Evolutionary conservation across 2,888 invertebrate genomes (phyloP).

Genomic region (Notodonta ziczac): DNA sequence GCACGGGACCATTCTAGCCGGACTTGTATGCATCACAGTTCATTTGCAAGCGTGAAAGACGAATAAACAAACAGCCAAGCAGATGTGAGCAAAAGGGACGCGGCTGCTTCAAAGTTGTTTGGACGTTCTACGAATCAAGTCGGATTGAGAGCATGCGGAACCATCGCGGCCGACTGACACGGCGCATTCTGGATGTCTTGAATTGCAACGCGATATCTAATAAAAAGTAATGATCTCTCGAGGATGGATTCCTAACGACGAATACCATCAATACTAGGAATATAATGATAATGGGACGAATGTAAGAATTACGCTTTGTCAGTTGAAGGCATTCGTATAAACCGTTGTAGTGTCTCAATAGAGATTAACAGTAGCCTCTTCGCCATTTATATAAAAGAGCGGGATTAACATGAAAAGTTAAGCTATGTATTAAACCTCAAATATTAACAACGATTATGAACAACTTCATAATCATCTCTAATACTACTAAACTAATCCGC

Average conservation of each 20-base stretch:
- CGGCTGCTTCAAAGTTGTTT: slow-evolving; percentile 14
- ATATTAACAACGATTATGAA: slow-evolving; percentile 1
- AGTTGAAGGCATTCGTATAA: background rate
- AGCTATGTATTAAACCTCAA: slow-evolving; percentile 19
- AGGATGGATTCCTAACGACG: slow-evolving; percentile 26
- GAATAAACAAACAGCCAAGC: background rate
- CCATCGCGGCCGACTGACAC: slow-evolving; percentile 72
- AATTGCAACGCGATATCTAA: slow-evolving; percentile 30
- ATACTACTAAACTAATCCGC: too few species aligned
- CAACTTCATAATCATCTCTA: too few species aligned
- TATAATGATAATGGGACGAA: slow-evolving; percentile 21
- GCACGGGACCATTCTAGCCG: background rate
- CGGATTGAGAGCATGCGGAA: slow-evolving; percentile 70
- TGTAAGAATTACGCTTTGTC: background rate
- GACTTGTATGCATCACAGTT: background rate
- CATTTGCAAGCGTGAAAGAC: slow-evolving; percentile 1
- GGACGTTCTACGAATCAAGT: slow-evolving; percentile 49
- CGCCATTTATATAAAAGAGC: background rate
- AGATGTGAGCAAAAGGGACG: slow-evolving; percentile 9
- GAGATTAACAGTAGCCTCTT: background rate
- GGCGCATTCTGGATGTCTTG: slow-evolving; percentile 43
- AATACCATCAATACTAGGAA: slow-evolving; percentile 26
- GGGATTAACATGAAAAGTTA: background rate
- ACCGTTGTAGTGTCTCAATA: slow-evolving; percentile 3
- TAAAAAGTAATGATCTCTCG: slow-evolving; percentile 37